A percentile compares a stretch with the other conserved stretches of the same genome.
phyloP scores from a whole-genome alignment of 2,113 vertebrate genomes.

The Lycaon pictus region DNA sequence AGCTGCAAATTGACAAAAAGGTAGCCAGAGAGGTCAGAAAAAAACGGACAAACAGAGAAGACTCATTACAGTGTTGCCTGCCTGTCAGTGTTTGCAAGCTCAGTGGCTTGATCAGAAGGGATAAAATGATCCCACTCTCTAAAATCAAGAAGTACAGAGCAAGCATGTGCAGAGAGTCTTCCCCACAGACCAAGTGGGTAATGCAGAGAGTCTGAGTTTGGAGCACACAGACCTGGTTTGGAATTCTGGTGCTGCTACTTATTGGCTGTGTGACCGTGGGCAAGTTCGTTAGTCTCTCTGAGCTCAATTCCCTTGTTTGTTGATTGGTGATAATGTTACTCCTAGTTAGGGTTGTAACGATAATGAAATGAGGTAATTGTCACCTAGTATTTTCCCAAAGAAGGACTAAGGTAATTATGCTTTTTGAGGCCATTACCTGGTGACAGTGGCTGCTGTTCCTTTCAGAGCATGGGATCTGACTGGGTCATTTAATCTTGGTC shows the following conservation, averaged over 20 bases:
- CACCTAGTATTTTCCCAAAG: background rate
- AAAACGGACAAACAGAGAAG: background rate
- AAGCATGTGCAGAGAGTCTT: background rate
- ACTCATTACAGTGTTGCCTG: background rate
- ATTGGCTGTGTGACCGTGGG: background rate
- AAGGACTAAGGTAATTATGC: background rate
- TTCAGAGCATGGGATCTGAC: background rate
- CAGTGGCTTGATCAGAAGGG: background rate
- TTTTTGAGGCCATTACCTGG: background rate
- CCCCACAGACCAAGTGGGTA: background rate
- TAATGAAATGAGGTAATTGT: conserved; percentile 16
- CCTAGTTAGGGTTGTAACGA: background rate
- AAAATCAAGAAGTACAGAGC: background rate
- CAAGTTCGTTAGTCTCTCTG: background rate
- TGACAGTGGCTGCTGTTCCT: background rate
- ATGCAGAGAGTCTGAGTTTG: background rate
- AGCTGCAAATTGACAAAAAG: background rate
- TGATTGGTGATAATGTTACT: conserved; percentile 11
- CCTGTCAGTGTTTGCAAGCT: background rate
- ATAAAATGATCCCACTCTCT: background rate
- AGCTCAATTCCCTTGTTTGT: background rate
- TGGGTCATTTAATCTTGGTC: background rate
- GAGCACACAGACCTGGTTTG: background rate
- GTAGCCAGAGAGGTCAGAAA: background rate
- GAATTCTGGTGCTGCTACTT: background rate